These are phyloP conservation scores for Pempheris klunzingeri DNA, from an alignment of 2,797 vertebrate species.

Conservation along the genomic window DNA sequence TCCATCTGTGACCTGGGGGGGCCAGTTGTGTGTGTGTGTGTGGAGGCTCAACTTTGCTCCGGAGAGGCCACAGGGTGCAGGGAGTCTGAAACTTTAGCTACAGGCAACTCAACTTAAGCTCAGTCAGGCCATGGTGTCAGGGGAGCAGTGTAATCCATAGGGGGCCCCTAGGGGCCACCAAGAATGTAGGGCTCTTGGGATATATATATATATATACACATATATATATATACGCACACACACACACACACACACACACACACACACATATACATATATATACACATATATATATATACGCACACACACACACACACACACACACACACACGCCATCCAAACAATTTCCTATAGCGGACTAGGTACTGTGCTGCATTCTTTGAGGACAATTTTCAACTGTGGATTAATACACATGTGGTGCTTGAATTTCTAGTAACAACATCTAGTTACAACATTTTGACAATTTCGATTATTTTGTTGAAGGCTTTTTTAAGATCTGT, in stretches of 20 bases:
- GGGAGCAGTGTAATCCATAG: constrained; percentile 73
- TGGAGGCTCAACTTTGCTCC: constrained; percentile 65
- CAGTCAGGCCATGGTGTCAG: constrained; percentile 70
- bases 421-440: not conserved
- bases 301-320: no score
- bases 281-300: no score
- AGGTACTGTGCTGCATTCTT: not conserved
- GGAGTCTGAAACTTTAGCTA: constrained; percentile 79
- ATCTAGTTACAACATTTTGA: no score
- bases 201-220: no score
- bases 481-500: not conserved
- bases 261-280: no score
- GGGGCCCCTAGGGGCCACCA: constrained; percentile 66
- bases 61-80: constrained; percentile 65
- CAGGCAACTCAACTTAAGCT: constrained; percentile 66
- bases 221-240: no score
- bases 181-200: constrained; percentile 65
- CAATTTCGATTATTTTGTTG: no score
- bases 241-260: no score
- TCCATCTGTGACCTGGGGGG: constrained; percentile 61
- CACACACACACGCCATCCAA: no score
- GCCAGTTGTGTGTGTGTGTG: constrained; percentile 19
- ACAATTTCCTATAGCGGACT: not conserved
- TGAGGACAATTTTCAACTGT: not conserved
- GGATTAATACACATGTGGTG: not conserved